These are phyloP conservation scores for Malurus leucopterus DNA, from an alignment of 2,797 vertebrate species.

Conservation along the genomic window DNA sequence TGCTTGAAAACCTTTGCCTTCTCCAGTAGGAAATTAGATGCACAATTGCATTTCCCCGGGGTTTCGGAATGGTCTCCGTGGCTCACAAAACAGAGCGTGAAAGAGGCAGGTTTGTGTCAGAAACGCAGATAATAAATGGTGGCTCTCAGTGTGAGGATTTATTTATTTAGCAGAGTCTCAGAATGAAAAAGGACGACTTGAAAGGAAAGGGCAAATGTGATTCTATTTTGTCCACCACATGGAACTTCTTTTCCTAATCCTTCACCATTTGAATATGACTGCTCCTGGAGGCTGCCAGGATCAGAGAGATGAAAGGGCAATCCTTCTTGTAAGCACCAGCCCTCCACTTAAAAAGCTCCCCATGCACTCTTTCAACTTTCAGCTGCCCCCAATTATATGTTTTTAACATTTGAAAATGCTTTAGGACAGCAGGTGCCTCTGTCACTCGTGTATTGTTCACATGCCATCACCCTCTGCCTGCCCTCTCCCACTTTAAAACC, in stretches of 20 bases:
- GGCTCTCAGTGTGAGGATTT: not conserved
- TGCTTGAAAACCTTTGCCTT: conserved; percentile 19
- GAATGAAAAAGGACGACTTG: not conserved
- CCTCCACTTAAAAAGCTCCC: not conserved
- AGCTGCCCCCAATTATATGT: not conserved
- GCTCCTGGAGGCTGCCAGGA: not conserved
- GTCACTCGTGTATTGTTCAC: not conserved
- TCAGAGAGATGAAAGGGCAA: not conserved
- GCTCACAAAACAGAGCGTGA: not conserved
- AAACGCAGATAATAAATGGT: not conserved
- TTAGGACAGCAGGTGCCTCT: not conserved
- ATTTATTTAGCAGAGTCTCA: conserved; percentile 15
- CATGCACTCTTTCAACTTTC: not conserved
- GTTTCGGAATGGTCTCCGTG: not conserved
- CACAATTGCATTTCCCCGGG: not conserved
- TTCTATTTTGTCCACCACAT: not conserved
- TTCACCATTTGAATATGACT: not conserved
- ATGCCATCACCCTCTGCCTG: not conserved
- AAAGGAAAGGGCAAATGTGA: conserved; percentile 28
- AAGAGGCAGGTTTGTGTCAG: conserved; percentile 1
- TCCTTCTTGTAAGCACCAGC: not conserved
- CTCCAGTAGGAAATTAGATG: not conserved
- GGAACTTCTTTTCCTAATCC: conserved; percentile 27
- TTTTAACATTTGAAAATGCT: not conserved
- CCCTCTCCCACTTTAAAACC: not conserved